These are phyloP conservation scores for Setophaga petechia DNA, from an alignment of 2,113 vertebrate species.

Conservation along the genomic window DNA sequence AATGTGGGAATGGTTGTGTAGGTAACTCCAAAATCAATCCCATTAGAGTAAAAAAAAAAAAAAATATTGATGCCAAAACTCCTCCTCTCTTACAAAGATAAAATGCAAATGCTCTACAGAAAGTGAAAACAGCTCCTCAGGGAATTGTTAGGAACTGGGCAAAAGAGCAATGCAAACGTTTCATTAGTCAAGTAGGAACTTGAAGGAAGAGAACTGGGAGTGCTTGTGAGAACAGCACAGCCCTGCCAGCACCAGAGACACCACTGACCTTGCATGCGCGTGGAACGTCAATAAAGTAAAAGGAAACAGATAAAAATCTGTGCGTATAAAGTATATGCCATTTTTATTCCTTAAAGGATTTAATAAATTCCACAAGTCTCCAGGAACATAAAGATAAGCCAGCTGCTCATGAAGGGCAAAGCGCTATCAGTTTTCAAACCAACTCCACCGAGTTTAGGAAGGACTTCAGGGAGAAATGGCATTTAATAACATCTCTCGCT, in stretches of 20 bases:
- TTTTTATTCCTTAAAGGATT: slow-evolving; percentile 34
- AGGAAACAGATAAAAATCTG: slow-evolving; percentile 7
- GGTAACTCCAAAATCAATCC: slow-evolving; percentile 55
- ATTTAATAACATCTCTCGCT: not conserved
- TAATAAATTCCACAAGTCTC: slow-evolving; percentile 33
- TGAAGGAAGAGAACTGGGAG: slow-evolving; percentile 6
- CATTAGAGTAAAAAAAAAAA: not conserved
- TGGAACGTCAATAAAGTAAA: not conserved
- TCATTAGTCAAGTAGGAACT: slow-evolving; percentile 54
- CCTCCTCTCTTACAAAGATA: slow-evolving; percentile 62
- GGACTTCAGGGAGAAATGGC: not conserved
- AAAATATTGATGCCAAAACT: slow-evolving; percentile 57
- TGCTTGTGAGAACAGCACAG: slow-evolving; percentile 1
- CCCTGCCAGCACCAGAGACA: not conserved
- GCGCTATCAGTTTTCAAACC: not conserved
- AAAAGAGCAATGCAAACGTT: slow-evolving; percentile 63
- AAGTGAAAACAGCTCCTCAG: slow-evolving; percentile 65
- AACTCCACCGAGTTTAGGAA: not conserved
- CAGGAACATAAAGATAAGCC: slow-evolving; percentile 32
- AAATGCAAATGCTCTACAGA: slow-evolving; percentile 64
- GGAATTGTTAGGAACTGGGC: slow-evolving; percentile 60
- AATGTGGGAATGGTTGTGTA: slow-evolving; percentile 56
- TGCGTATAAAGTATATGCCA: not conserved
- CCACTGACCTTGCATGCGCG: not conserved
- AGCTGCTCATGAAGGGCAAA: slow-evolving; percentile 13